phyloP scores from a whole-genome alignment of 2,888 invertebrate genomes.

The Drosophila ezoana region DNA sequence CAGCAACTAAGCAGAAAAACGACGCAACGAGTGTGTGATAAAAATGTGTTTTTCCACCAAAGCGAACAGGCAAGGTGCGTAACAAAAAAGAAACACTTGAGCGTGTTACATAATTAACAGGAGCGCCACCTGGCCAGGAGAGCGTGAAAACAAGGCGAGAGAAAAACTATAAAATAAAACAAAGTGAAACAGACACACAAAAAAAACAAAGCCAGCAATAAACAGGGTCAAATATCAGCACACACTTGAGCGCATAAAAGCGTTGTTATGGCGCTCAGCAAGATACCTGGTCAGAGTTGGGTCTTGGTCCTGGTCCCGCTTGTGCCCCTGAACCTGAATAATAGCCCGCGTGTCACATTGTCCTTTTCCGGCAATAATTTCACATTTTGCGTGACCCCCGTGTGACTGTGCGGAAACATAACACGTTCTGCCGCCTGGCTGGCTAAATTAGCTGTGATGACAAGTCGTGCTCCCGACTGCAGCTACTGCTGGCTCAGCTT shows the following conservation, averaged over 20 bases:
- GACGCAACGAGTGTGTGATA: constrained; percentile 10
- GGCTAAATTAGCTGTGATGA: constrained; percentile 72
- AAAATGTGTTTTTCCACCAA: constrained; percentile 55
- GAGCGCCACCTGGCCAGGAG: constrained; percentile 27
- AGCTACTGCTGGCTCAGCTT: constrained; percentile 22
- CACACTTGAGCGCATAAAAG: constrained; percentile 69
- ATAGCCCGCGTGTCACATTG: constrained; percentile 72
- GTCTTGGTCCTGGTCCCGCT: background rate
- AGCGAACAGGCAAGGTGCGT: constrained; percentile 70
- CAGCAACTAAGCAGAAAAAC: constrained; percentile 14
- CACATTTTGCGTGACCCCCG: constrained; percentile 67
- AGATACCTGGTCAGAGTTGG: constrained; percentile 32
- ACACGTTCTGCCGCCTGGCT: constrained; percentile 56
- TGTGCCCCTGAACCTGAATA: constrained; percentile 46
- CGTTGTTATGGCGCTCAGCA: constrained; percentile 49
- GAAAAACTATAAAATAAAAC: constrained; percentile 75
- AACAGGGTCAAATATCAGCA: constrained; percentile 55
- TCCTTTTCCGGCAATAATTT: constrained; percentile 74
- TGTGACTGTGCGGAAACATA: constrained; percentile 55
- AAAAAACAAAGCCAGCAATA: constrained; percentile 18
- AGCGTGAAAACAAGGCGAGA: constrained; percentile 65
- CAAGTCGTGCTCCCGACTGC: constrained; percentile 35
- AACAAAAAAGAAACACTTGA: constrained; percentile 62
- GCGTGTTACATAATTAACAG: constrained; percentile 74
- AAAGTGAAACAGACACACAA: constrained; percentile 30